Base-by-base conservation (phyloP, 2,888 invertebrate genomes). In the Morpho helenor region DNA sequence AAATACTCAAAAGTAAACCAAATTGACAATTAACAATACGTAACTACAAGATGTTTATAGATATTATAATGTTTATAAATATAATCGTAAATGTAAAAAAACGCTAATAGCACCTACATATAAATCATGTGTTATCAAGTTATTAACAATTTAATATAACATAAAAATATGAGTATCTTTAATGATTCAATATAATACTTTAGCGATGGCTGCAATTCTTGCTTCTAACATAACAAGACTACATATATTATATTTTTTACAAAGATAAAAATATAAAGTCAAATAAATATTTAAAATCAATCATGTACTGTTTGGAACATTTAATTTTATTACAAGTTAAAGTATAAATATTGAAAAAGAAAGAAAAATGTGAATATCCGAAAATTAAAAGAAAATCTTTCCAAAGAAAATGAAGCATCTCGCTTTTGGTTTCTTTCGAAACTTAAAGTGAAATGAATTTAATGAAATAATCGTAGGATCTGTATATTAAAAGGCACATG, bases 341-440 rank as follows among this genome's bases (percentile, higher is more conserved):
- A 31, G 31, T 31, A 31, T 31, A 31, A 31, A 31, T 31, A 31
- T 31, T 31, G 0, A 31, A 31, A 31, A 31, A 2, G 31, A 31
- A 31, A 31, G 5, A 31, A 31, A 31, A 31, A 31, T 31, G 0
- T 31, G 5, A 31, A 31, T 31, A 3, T 31, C 31, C 31, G 2
- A 31, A 31, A 31, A 31, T 31, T 39, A n/a, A 44, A 53, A 41
- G 16, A 43, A 16, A 3, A 16, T 16, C 16, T 47, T 45, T 47
- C 8, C n/a, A 49, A 40, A 31, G 48, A 44, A 63, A 62, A 57
- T 61, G 52, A 49, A 68, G 69, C 70, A 76, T 79, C 83, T 85
- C 86, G 68, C 79, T 80, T 79, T 79, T 72, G 76, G 80, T 87
- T 87, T 86, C 81, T 55, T 62, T 63, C 74, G 79, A 86, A 87